Evolutionary conservation across 2,113 vertebrate genomes (phyloP).

Genomic region (Alexandromys fortis): DNA sequence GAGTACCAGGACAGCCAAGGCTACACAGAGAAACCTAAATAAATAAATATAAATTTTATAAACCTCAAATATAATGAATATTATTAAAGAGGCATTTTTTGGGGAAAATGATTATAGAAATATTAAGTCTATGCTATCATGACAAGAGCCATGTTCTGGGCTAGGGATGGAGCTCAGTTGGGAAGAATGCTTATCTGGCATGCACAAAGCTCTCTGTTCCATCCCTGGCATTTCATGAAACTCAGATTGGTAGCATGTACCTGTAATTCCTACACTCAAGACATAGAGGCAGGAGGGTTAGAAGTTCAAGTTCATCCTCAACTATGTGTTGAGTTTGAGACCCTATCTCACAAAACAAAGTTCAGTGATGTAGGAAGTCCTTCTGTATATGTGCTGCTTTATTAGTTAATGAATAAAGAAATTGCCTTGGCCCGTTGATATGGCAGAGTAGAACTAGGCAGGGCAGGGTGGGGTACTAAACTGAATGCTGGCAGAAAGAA

Average conservation of each 20-base stretch:
- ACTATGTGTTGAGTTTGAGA: not conserved
- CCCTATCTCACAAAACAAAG: not conserved
- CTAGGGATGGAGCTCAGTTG: not conserved
- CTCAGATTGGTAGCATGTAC: not conserved
- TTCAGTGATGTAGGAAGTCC: too few species aligned
- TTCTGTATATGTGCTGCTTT: too few species aligned
- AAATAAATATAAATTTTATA: not conserved
- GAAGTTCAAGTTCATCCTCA: not conserved
- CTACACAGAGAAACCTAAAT: too few species aligned
- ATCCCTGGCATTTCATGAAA: not conserved
- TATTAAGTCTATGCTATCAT: not conserved
- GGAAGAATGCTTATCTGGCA: not conserved
- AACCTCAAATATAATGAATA: not conserved
- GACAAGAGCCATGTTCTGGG: not conserved
- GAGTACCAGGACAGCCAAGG: too few species aligned
- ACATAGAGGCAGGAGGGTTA: not conserved
- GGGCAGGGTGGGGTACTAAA: too few species aligned
- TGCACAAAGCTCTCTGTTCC: not conserved
- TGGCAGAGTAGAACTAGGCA: too few species aligned
- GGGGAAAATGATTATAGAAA: not conserved
- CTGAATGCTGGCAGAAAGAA: too few species aligned
- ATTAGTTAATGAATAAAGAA: too few species aligned
- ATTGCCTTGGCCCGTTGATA: too few species aligned
- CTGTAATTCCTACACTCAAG: not conserved
- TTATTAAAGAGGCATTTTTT: not conserved